phyloP scores from a whole-genome alignment of 2,888 invertebrate genomes.

The Rhopalosiphum nymphaeae region DNA sequence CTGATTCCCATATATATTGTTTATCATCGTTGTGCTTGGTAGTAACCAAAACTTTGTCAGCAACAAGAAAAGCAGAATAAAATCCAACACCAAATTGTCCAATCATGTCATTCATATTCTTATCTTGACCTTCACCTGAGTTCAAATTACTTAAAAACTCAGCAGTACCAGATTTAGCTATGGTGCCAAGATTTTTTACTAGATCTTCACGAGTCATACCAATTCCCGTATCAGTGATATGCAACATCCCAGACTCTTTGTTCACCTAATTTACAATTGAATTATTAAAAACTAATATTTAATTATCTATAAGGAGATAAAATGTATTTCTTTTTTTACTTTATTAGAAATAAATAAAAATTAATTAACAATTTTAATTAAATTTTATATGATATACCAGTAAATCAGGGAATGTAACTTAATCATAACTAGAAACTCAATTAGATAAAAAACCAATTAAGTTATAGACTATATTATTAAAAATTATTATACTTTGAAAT shows the following conservation, averaged over 20 bases:
- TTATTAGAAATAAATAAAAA: background rate
- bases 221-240: constrained; percentile 96
- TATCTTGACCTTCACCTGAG: constrained; percentile 74
- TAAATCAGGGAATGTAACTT: too few species aligned
- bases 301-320: background rate
- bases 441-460: too few species aligned
- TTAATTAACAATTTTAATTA: too few species aligned
- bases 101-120: constrained; percentile 96
- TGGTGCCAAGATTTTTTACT: constrained; percentile 96
- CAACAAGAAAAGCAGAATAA: constrained; percentile 97
- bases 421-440: too few species aligned
- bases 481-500: too few species aligned
- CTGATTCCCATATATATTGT: constrained; percentile 99
- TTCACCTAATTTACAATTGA: constrained; percentile 76
- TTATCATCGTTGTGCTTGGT: constrained; percentile 94
- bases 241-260: constrained; percentile 89
- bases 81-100: constrained; percentile 99
- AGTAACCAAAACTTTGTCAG: constrained; percentile 94
- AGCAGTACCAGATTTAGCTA: constrained; percentile 97
- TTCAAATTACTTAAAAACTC: constrained; percentile 95
- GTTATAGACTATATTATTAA: too few species aligned
- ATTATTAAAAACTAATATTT: constrained; percentile 21
- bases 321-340: background rate
- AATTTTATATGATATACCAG: background rate
- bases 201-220: constrained; percentile 97